Conservation (phyloP, 1,140 invertebrate genomes). For the Probaryconus sp. region DNA sequence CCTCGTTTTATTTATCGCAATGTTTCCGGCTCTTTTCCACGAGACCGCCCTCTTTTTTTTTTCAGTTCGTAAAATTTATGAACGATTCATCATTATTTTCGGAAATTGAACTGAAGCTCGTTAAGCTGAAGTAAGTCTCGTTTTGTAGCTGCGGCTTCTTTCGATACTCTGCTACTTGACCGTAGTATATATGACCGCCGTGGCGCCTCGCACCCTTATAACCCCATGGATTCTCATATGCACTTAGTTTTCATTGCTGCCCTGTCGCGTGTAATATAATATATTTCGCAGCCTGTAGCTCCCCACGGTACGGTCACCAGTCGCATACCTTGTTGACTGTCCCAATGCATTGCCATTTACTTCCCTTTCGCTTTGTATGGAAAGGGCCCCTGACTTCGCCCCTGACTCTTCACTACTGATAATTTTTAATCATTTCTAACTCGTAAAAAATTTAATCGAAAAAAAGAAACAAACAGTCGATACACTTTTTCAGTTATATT, state of each 20-base stretch:
- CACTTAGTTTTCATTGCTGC: constrained; percentile 78
- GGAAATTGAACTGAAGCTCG: constrained; percentile 57
- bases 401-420: constrained; percentile 2
- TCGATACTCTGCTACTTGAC: constrained; percentile 69
- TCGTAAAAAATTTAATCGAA: constrained; percentile 14
- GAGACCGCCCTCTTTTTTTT: constrained; percentile 10
- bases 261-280: constrained; percentile 75
- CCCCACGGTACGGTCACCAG: constrained; percentile 68
- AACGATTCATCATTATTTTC: constrained; percentile 62
- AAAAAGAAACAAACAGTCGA: too few species aligned
- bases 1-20: constrained; percentile 26
- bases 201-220: constrained; percentile 63
- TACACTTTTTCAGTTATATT: too few species aligned
- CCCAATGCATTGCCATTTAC: constrained; percentile 33
- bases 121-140: constrained; percentile 59
- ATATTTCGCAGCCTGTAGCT: constrained; percentile 74
- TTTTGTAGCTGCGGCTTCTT: constrained; percentile 48
- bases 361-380: constrained; percentile 35
- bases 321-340: constrained; percentile 47
- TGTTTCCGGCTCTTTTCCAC: constrained; percentile 1
- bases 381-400: constrained; percentile 18
- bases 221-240: constrained; percentile 78
- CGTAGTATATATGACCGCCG: constrained; percentile 63
- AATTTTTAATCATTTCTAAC: constrained; percentile 5
- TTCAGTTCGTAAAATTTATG: constrained; percentile 56